phyloP scores from a whole-genome alignment of 2,797 vertebrate genomes.

The Macrochelys suwanniensis region DNA sequence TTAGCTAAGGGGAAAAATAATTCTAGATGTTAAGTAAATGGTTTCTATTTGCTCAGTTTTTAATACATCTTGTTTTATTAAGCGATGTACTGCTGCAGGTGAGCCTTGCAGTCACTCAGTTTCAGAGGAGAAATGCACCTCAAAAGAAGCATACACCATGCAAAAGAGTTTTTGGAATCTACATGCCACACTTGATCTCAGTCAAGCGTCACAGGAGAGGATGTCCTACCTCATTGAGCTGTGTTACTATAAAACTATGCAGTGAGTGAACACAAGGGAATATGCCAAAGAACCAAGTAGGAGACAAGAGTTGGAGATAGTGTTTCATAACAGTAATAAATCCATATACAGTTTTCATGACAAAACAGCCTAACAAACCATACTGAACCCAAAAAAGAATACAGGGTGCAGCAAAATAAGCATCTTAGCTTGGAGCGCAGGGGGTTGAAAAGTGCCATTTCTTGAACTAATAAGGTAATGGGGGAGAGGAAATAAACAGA shows the following conservation, averaged over 20 bases:
- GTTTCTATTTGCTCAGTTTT: neutral
- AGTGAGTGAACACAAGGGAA: neutral
- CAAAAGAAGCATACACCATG: neutral
- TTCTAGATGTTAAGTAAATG: neutral
- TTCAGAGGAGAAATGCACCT: neutral
- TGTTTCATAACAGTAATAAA: neutral
- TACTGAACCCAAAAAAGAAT: neutral
- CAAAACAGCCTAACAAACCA: accelerated
- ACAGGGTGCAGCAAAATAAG: neutral
- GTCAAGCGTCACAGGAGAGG: neutral
- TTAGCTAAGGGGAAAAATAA: neutral
- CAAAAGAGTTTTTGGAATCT: neutral
- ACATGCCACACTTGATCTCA: neutral
- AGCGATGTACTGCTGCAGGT: neutral
- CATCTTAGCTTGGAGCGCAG: neutral
- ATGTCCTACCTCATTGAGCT: neutral
- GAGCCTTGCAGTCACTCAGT: neutral
- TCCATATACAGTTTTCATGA: neutral
- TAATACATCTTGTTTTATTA: neutral
- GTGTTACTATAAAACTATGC: neutral
- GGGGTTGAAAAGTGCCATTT: neutral
- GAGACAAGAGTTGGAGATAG: neutral
- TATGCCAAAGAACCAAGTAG: neutral
- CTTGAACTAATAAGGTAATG: neutral
- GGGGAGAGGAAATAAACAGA: slow-evolving; percentile 10